Conservation (phyloP, 2,113 vertebrate genomes). For the Prionailurus viverrinus region DNA sequence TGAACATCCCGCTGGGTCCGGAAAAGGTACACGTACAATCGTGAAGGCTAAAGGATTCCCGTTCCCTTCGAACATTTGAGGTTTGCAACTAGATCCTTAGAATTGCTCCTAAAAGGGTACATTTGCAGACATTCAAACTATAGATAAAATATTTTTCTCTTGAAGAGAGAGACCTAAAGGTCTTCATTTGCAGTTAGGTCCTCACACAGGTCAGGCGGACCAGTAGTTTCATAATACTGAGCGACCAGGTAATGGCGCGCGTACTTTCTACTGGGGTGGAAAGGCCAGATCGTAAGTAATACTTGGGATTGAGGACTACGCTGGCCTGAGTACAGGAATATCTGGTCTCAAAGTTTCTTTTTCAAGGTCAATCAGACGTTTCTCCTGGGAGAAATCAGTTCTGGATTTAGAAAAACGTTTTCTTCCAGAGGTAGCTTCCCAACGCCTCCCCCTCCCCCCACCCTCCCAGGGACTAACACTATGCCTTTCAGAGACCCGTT, state of each 20-base stretch:
- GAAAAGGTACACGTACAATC: conserved; percentile 89
- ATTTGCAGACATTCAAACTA: conserved; percentile 87
- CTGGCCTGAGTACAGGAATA: conserved; percentile 71
- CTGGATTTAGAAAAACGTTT: neutral
- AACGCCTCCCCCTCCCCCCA: neutral
- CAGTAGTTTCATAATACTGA: conserved; percentile 87
- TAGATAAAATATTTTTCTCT: conserved; percentile 90
- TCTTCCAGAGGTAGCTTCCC: conserved; percentile 71
- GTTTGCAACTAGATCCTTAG: conserved; percentile 80
- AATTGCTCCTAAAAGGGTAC: conserved; percentile 81
- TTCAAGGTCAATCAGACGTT: conserved; percentile 65
- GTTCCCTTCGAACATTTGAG: conserved; percentile 88
- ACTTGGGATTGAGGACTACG: conserved; percentile 47
- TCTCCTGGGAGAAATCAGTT: conserved; percentile 74
- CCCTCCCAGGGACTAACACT: conserved; percentile 67
- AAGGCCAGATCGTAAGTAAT: conserved; percentile 24
- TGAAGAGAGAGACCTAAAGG: conserved; percentile 94
- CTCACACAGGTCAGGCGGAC: conserved; percentile 71
- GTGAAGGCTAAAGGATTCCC: conserved; percentile 88
- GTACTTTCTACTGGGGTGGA: neutral
- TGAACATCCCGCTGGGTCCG: conserved; percentile 77
- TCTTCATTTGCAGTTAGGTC: conserved; percentile 86
- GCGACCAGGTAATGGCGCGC: conserved; percentile 11
- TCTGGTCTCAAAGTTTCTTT: conserved; percentile 80
- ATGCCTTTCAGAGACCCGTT: conserved; percentile 74